These are phyloP conservation scores for Papilio aristodemus DNA, from an alignment of 1,140 invertebrate genomes.

Conservation along the genomic window DNA sequence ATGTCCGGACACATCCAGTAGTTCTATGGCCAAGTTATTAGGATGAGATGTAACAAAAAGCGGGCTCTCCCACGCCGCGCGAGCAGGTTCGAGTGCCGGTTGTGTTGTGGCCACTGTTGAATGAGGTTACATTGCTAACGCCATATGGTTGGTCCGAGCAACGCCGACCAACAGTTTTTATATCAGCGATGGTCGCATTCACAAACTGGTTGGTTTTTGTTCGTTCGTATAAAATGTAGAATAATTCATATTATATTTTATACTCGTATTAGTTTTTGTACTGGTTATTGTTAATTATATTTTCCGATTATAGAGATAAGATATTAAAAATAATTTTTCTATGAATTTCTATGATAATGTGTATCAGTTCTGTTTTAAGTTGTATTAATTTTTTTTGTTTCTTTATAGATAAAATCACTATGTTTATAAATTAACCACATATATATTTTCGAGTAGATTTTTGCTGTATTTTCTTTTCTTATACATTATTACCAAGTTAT, in stretches of 20 bases:
- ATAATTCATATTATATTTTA: slow-evolving; percentile 25
- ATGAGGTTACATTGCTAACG: slow-evolving; percentile 1
- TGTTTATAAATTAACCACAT: too few species aligned
- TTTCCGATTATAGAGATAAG: slow-evolving; percentile 3
- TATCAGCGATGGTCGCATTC: background rate
- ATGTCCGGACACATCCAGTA: background rate
- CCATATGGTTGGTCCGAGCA: slow-evolving; percentile 26
- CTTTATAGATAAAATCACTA: background rate
- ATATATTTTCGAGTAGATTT: too few species aligned
- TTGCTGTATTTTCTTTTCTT: too few species aligned
- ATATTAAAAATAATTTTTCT: background rate
- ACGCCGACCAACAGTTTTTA: slow-evolving; percentile 1
- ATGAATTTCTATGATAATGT: background rate
- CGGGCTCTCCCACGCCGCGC: slow-evolving; percentile 23
- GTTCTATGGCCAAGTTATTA: background rate
- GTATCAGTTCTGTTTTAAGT: background rate
- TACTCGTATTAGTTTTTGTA: background rate
- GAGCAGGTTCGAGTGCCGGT: slow-evolving; percentile 17
- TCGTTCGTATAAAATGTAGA: slow-evolving; percentile 10
- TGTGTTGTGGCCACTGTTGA: slow-evolving; percentile 3
- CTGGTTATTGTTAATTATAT: slow-evolving; percentile 14
- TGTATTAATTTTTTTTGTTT: background rate
- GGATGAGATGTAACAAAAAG: slow-evolving; percentile 23
- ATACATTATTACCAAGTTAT: too few species aligned
- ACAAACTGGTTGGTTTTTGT: slow-evolving; percentile 15